Percentiles rank a stretch among this genome's conserved stretches.
These are phyloP conservation scores for Mohoua ochrocephala DNA, from an alignment of 2,113 vertebrate genomes.

Conservation along the genomic window DNA sequence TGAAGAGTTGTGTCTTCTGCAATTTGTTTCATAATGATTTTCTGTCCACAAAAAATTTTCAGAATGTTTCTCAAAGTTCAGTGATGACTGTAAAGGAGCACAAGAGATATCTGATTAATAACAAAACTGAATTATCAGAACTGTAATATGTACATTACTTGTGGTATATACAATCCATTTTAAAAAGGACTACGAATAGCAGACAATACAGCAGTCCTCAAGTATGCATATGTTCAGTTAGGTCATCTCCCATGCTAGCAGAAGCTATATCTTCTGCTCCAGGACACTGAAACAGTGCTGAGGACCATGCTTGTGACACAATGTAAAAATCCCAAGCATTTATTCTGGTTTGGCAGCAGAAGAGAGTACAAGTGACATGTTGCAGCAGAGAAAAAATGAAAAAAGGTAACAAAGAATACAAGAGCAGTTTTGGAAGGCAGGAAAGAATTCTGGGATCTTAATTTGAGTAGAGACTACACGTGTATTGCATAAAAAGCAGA, in stretches of 20 bases:
- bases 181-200: neutral
- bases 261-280: neutral
- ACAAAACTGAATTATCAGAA: neutral
- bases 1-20: constrained; percentile 73
- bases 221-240: neutral
- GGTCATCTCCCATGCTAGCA: neutral
- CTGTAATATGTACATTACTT: neutral
- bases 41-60: constrained; percentile 69
- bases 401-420: neutral
- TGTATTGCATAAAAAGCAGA: neutral
- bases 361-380: neutral
- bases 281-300: neutral
- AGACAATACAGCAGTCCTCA: neutral
- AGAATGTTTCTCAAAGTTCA: constrained; percentile 74
- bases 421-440: neutral
- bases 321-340: neutral
- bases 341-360: neutral
- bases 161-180: neutral
- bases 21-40: constrained; percentile 69
- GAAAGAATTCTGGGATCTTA: neutral
- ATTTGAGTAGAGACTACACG: neutral
- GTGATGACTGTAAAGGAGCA: constrained; percentile 60
- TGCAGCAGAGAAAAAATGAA: neutral
- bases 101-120: neutral
- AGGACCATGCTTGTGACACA: neutral